Evolutionary conservation across 2,797 vertebrate genomes (phyloP).

Genomic region (Lophius americanus): DNA sequence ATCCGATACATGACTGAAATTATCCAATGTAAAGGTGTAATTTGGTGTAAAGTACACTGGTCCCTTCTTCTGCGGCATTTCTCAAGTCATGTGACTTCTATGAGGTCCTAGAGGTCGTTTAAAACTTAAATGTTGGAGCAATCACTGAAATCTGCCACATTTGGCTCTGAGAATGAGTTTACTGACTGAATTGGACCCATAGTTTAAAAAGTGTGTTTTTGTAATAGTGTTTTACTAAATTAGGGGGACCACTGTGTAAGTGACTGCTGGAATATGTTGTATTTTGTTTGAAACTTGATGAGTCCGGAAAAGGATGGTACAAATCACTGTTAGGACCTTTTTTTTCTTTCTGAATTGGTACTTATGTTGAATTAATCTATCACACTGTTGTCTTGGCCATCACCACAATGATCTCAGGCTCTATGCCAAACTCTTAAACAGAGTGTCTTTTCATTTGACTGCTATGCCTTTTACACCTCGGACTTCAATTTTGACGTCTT

Average conservation of each 20-base stretch:
- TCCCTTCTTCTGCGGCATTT: slow-evolving; percentile 7
- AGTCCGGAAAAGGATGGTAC: slow-evolving; percentile 65
- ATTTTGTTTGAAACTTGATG: slow-evolving; percentile 49
- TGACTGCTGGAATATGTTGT: slow-evolving; percentile 72
- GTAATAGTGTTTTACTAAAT: slow-evolving; percentile 35
- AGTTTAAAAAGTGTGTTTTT: slow-evolving; percentile 32
- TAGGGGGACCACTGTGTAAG: slow-evolving; percentile 71
- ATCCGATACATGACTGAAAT: slow-evolving; percentile 7
- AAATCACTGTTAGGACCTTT: slow-evolving; percentile 74
- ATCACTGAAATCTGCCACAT: slow-evolving; percentile 50
- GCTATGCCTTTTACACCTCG: slow-evolving; percentile 48
- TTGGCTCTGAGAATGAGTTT: slow-evolving; percentile 36
- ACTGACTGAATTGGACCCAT: slow-evolving; percentile 44
- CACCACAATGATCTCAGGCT: slow-evolving; percentile 62
- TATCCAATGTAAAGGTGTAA: slow-evolving; percentile 13
- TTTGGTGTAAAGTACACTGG: background rate
- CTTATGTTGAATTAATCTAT: slow-evolving; percentile 58
- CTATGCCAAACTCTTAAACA: slow-evolving; percentile 38
- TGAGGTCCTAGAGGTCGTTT: slow-evolving; percentile 15
- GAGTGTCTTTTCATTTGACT: slow-evolving; percentile 68
- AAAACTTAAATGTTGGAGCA: slow-evolving; percentile 43
- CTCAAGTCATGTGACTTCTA: slow-evolving; percentile 16
- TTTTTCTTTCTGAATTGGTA: slow-evolving; percentile 44
- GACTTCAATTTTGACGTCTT: slow-evolving; percentile 33
- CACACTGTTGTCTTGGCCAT: slow-evolving; percentile 66